phyloP scores from a whole-genome alignment of 2,797 vertebrate species.

The Aratinga solstitialis region DNA sequence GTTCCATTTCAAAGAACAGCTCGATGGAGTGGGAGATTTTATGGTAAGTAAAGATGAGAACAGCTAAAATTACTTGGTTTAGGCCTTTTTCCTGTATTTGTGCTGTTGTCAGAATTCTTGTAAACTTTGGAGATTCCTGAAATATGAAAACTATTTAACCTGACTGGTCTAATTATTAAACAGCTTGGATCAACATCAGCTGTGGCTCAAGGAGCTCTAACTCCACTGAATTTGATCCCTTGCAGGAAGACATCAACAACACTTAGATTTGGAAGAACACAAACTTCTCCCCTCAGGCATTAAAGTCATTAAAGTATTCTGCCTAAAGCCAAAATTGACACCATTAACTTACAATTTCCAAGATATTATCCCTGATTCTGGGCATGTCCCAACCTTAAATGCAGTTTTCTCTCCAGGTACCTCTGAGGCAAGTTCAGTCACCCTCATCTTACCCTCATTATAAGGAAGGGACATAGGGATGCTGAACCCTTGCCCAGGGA shows the following conservation, averaged over 20 bases:
- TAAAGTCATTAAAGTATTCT: background rate
- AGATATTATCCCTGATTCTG: background rate
- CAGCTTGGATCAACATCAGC: background rate
- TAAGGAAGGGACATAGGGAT: background rate
- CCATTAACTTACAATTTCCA: background rate
- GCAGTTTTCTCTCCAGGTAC: background rate
- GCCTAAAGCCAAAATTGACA: background rate
- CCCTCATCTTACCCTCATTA: background rate
- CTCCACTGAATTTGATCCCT: background rate
- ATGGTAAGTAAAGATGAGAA: background rate
- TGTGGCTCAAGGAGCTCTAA: background rate
- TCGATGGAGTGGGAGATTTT: background rate
- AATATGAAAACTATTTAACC: constrained; percentile 41
- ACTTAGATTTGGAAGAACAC: background rate
- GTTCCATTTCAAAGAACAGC: background rate
- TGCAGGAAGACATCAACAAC: background rate
- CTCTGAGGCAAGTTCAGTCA: background rate
- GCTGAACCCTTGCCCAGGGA: background rate
- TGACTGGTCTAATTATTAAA: constrained; percentile 42
- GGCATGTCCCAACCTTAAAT: background rate
- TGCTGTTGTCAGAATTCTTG: constrained; percentile 26
- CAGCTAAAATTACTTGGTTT: background rate
- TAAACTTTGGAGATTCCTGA: background rate
- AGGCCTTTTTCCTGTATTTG: background rate
- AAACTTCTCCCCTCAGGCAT: background rate